phyloP scores from a whole-genome alignment of 2,797 vertebrate species.

The Catostomus latipinnis region DNA sequence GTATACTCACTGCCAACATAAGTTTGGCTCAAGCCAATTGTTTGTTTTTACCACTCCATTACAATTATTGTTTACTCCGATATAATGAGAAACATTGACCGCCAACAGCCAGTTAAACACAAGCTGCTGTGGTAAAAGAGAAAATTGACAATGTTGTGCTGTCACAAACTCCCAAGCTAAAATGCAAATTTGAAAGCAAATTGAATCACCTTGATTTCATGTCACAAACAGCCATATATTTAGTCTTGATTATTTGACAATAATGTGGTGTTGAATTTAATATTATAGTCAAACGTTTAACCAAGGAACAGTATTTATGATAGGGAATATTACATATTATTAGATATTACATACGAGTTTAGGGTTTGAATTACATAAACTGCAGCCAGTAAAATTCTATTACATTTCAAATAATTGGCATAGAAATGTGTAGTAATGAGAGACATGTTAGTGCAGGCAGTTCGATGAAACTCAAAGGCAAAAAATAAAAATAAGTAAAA shows the following conservation, averaged over 20 bases:
- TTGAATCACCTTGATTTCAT: constrained; percentile 30
- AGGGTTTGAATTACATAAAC: not conserved
- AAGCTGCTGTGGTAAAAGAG: constrained; percentile 20
- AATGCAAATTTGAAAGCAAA: not conserved
- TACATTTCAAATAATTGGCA: constrained; percentile 6
- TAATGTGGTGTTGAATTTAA: not conserved
- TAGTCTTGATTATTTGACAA: constrained; percentile 4
- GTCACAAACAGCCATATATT: constrained; percentile 5
- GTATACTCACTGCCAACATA: constrained; percentile 25
- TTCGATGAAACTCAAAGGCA: too few relatives aligned
- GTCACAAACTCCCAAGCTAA: constrained; percentile 25
- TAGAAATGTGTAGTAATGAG: too few relatives aligned
- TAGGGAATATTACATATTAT: not conserved
- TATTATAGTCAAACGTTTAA: constrained; percentile 4
- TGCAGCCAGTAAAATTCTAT: not conserved
- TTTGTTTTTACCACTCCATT: constrained; percentile 49
- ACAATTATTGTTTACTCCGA: constrained; percentile 49
- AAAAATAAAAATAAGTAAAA: too few relatives aligned
- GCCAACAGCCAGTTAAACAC: constrained; percentile 44
- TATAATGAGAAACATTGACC: constrained; percentile 46
- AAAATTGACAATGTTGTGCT: constrained; percentile 11
- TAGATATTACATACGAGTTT: constrained; percentile 1
- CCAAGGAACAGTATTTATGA: constrained; percentile 2
- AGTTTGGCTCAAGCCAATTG: constrained; percentile 41
- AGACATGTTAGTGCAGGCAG: too few relatives aligned